Conservation (phyloP, 2,888 invertebrate genomes). For the Galeruca laticollis region DNA sequence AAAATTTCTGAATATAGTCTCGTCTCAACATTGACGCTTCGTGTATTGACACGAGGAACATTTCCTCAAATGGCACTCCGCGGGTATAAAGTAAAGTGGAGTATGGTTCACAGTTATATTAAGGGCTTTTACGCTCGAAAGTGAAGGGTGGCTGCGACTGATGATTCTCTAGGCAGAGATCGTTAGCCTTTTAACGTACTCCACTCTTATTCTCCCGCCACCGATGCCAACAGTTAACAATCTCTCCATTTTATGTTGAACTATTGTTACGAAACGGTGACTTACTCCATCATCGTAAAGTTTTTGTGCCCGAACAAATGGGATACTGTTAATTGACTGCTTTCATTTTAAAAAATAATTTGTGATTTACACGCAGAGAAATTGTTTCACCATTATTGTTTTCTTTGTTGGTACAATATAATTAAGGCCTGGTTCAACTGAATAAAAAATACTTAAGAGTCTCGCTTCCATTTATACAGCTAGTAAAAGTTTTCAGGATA, state of each 20-base stretch:
- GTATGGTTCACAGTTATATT: constrained; percentile 46
- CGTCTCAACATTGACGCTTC: constrained; percentile 18
- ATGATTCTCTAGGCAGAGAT: constrained; percentile 46
- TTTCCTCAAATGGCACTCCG: constrained; percentile 37
- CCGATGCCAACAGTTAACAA: constrained; percentile 44
- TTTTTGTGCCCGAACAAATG: neutral
- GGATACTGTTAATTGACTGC: constrained; percentile 13
- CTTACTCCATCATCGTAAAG: constrained; percentile 10
- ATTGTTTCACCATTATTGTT: neutral
- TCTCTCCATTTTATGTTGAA: constrained; percentile 37
- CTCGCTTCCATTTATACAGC: too few relatives aligned
- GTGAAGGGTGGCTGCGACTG: constrained; percentile 45
- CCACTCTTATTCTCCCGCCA: constrained; percentile 23
- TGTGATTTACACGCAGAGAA: neutral
- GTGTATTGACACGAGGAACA: constrained; percentile 33
- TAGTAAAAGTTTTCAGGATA: too few relatives aligned
- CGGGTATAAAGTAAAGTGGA: constrained; percentile 41
- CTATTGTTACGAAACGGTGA: constrained; percentile 40
- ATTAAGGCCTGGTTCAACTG: too few relatives aligned
- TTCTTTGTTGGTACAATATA: neutral
- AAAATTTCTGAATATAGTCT: constrained; percentile 5
- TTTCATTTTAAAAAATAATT: neutral
- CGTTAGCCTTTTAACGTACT: constrained; percentile 49
- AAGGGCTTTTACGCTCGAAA: constrained; percentile 46
- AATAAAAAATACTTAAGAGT: too few relatives aligned